Evolutionary conservation across 2,113 vertebrate species (phyloP), one percentile per base, ranked within the genome.

Genomic region (Symphodus melops): DNA sequence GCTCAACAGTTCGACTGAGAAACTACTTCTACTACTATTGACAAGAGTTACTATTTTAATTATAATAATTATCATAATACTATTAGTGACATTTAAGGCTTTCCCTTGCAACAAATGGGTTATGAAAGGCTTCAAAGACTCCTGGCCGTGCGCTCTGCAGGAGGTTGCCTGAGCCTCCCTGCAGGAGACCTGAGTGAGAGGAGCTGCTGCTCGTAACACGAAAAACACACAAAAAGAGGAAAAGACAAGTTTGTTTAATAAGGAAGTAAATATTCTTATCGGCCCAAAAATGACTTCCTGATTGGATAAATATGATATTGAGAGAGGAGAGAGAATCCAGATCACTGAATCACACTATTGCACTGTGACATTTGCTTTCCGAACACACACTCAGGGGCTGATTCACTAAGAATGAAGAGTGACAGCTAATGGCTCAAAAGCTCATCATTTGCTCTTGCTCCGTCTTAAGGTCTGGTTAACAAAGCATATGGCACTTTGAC

Each of bases 121-220:
- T 28, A 13, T 19, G 17, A 68, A 48, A 48, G 21, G 20, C 51
- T 54, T 42, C 42, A 12, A 17, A 54, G 49, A 61, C 36, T 10
- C 11, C 12, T 59, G 28, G 55, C 16, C 2, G 28, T 9, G 25
- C 9, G 0, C 44, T 41, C 57, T 71, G 57, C 57, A 42, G 57
- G 68, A 16, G 21, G 48, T 21, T 19, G 57, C 10, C 48, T 61
- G 57, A 53, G 57, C 33, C 33, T 51, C 57, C 16, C 68, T 53
- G 68, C 23, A 20, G 12, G 36, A 16, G 44, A 59, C 33, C 20
- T 19, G 33, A 60, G 42, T 25, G 68, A 33, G 42, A 25, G 56
- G 57, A 72, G 57, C 33, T 60, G 48, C 48, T 28, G 25, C 8
- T 21, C 37, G 7, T 6, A 20, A 28, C 28, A 71, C 2, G 12